Conservation (phyloP, 2,888 invertebrate genomes). For the Colostygia pectinataria region DNA sequence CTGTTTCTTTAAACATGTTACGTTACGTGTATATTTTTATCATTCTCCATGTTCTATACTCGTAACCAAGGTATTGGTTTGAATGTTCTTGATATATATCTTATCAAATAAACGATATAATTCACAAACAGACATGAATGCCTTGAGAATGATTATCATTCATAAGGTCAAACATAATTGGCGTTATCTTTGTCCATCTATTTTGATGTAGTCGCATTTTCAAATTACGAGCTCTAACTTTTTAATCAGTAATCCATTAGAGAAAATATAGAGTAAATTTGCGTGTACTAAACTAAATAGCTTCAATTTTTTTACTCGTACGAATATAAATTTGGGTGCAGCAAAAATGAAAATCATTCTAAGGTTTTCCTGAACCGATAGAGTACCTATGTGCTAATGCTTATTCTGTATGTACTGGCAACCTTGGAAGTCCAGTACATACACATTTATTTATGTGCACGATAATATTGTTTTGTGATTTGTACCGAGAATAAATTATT, state of each 20-base stretch:
- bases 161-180: slow-evolving; percentile 41
- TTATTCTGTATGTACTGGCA: not conserved
- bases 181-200: slow-evolving; percentile 34
- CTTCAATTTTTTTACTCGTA: too few relatives aligned
- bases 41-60: not conserved
- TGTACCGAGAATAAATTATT: slow-evolving; percentile 41
- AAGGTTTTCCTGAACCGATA: too few relatives aligned
- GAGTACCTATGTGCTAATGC: too few relatives aligned
- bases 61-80: not conserved
- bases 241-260: not conserved
- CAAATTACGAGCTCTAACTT: not conserved
- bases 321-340: too few relatives aligned
- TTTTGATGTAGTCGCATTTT: not conserved
- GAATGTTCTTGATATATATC: not conserved
- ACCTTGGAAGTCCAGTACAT: slow-evolving; percentile 9
- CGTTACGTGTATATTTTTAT: slow-evolving; percentile 1
- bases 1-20: slow-evolving; percentile 29
- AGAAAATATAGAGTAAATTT: too few relatives aligned
- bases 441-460: slow-evolving; percentile 17
- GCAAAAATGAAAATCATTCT: too few relatives aligned
- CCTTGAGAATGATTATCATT: too few relatives aligned
- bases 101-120: slow-evolving; percentile 3
- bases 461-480: slow-evolving; percentile 35
- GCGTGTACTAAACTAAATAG: too few relatives aligned
- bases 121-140: slow-evolving; percentile 8